Evolutionary conservation across 2,797 vertebrate species (phyloP), one percentile per base, ranked within the genome.

Genomic region (Clarias pachynema): DNA sequence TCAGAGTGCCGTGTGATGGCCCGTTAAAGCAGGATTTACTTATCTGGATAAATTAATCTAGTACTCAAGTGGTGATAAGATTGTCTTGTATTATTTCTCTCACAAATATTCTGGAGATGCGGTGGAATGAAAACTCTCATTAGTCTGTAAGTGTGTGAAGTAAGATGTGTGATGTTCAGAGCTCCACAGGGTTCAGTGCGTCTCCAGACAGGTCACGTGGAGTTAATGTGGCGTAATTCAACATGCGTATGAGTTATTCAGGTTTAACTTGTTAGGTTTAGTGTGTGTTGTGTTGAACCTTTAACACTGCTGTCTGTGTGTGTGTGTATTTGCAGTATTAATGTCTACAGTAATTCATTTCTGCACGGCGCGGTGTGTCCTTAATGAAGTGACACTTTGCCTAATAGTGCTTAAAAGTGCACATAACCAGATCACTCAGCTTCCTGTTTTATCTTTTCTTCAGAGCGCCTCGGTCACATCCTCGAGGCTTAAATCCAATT

Each of bases 401-500:
- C 12, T 14, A 49, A n/a, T 14, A 6, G 6, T 73, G 70, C 40
- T 73, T 49, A 49, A 73, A 49, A 49, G 68, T 49, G 24, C 69
- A 44, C 53, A 49, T 56, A 26, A 6, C 5, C 15, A 56, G 22
- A n/a, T 73, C 8, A 73, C 44, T 72, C 14, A 22, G 10, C 29
- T 60, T 70, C 49, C 49, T 60, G 81, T 81, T 85, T 80, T 57
- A 69, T 73, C 53, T 37, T 77, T 77, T 65, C 31, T 57, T 83
- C 68, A 59, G 69, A 59, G 24, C 14, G 65, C 5, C 29, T 31
- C 15, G 18, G 62, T 81, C 16, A 44, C 26, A 80, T 82, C 34
- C 78, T 49, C 44, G 29, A 68, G 77, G 53, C 37, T 79, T 53
- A 86, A 83, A 86, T 86, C 60, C 72, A 60, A 57, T 74, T 86